Percentiles rank a stretch among this genome's conserved stretches.
These are phyloP conservation scores for Aplysia californica DNA, from an alignment of 1,140 invertebrate genomes.

Conservation along the genomic window DNA sequence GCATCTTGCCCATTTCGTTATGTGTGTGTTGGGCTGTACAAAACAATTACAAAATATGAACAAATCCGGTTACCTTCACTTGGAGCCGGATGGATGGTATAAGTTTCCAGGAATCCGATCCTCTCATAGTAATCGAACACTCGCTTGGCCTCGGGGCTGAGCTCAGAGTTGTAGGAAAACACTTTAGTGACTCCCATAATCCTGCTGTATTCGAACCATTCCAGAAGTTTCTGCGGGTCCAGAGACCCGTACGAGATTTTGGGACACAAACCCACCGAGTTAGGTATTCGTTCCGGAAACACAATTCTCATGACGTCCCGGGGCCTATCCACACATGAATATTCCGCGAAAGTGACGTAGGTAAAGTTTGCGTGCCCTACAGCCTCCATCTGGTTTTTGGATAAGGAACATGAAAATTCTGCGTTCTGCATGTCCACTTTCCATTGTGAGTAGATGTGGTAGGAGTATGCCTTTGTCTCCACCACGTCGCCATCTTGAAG, in stretches of 20 bases:
- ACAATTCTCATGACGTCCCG: not conserved
- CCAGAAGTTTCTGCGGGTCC: not conserved
- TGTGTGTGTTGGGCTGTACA: not conserved
- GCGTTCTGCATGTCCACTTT: constrained; percentile 17
- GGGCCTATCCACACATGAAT: not conserved
- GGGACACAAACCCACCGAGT: constrained; percentile 6
- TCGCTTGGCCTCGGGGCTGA: not conserved
- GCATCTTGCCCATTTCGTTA: not conserved
- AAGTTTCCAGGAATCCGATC: constrained; percentile 8
- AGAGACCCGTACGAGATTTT: constrained; percentile 13
- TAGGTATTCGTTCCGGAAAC: not conserved
- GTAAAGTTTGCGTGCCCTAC: constrained; percentile 10
- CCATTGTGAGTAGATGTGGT: constrained; percentile 16
- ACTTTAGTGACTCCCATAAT: constrained; percentile 17
- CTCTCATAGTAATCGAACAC: constrained; percentile 10
- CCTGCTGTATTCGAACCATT: constrained; percentile 20
- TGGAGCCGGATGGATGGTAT: constrained; percentile 17
- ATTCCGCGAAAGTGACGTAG: constrained; percentile 9
- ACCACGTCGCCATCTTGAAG: too few relatives aligned
- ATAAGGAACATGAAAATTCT: constrained; percentile 25
- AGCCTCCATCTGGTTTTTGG: not conserved
- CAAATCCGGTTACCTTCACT: constrained; percentile 28
- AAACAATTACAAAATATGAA: too few relatives aligned
- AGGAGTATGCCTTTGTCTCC: not conserved
- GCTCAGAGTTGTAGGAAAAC: constrained; percentile 2